Conservation (phyloP, 2,888 invertebrate genomes). For the Eristalinus aeneus region DNA sequence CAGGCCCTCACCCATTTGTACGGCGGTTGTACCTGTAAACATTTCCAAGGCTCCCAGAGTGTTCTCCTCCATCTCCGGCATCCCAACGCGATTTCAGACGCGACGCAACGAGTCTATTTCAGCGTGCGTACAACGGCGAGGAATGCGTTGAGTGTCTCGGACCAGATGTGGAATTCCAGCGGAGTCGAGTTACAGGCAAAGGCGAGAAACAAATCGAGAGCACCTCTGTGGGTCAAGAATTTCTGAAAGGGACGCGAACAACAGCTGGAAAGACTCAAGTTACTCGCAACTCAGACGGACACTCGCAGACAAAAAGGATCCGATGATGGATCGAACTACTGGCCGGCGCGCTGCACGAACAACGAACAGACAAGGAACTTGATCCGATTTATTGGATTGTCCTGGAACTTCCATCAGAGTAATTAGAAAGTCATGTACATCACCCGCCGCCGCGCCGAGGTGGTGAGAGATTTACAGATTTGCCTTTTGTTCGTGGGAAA, state of each 20-base stretch:
- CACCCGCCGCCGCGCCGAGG: not conserved
- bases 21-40: not conserved
- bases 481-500: slow-evolving; percentile 9
- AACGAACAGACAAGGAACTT: not conserved
- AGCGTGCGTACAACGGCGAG: not conserved
- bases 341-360: not conserved
- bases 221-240: slow-evolving; percentile 2
- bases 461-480: not conserved
- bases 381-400: not conserved
- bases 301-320: slow-evolving; percentile 22
- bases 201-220: not conserved
- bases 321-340: slow-evolving; percentile 36
- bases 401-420: slow-evolving; percentile 25
- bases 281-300: slow-evolving; percentile 38
- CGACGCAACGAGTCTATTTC: slow-evolving; percentile 8
- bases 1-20: not conserved
- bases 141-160: slow-evolving; percentile 35
- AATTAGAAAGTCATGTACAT: slow-evolving; percentile 37
- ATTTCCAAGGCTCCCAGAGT: not conserved
- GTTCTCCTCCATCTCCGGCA: not conserved
- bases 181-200: slow-evolving; percentile 46
- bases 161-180: slow-evolving; percentile 46
- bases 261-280: slow-evolving; percentile 54
- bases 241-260: not conserved
- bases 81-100: not conserved